These are phyloP conservation scores for Ceyx cyanopectus DNA, from an alignment of 2,113 vertebrate genomes.

Conservation along the genomic window DNA sequence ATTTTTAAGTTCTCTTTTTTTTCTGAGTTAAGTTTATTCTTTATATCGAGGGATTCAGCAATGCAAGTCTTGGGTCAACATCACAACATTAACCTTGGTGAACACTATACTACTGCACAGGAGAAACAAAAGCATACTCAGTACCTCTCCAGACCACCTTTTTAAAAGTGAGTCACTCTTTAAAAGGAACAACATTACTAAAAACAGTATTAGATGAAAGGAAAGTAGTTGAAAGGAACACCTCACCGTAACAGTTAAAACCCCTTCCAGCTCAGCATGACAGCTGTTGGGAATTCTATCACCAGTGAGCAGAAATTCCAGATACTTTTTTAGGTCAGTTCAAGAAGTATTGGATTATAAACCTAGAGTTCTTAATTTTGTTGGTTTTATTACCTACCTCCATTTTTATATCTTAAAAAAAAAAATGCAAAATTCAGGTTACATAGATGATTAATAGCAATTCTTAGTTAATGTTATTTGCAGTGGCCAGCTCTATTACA, in stretches of 20 bases:
- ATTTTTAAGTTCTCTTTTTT: background rate
- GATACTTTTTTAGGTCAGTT: background rate
- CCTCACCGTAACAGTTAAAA: background rate
- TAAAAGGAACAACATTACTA: background rate
- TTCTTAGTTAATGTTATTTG: background rate
- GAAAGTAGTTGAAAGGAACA: background rate
- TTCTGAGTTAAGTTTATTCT: background rate
- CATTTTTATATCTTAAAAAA: background rate
- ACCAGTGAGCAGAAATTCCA: background rate
- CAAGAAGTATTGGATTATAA: background rate
- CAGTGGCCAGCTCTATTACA: background rate
- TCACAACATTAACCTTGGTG: background rate
- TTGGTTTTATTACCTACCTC: background rate
- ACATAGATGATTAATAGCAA: background rate
- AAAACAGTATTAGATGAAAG: background rate
- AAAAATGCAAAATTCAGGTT: too few relatives aligned
- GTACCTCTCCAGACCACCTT: background rate
- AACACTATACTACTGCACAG: background rate
- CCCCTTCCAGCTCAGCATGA: background rate
- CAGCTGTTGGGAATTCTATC: background rate
- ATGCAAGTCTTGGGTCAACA: background rate
- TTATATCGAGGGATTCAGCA: background rate
- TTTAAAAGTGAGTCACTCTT: background rate
- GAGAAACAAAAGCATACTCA: background rate
- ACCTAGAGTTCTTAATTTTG: background rate